Percentiles rank a stretch among this genome's conserved stretches.
Conservation (phyloP, 2,888 invertebrate genomes). For the Andrena camellia region DNA sequence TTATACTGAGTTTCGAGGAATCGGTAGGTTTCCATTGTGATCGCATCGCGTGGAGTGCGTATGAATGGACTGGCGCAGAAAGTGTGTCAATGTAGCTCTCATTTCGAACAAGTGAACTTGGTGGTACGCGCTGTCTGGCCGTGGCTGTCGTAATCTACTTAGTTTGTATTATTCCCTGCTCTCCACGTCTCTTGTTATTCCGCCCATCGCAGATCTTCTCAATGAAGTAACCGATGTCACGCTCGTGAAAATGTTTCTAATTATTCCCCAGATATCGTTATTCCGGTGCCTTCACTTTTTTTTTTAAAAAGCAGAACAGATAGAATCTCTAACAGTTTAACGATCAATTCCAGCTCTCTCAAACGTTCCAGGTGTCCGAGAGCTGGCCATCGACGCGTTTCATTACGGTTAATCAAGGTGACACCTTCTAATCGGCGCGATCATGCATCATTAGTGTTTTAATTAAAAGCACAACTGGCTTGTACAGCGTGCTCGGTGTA, state of each 20-base stretch:
- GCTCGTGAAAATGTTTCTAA: neutral
- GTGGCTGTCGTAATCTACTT: constrained; percentile 44
- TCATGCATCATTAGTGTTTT: constrained; percentile 45
- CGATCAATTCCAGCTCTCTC: neutral
- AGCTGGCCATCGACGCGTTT: neutral
- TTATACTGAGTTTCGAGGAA: constrained; percentile 1
- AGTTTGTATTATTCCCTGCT: constrained; percentile 13
- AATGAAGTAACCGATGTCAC: neutral
- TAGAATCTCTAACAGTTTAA: too few relatives aligned
- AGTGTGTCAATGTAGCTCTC: constrained; percentile 22
- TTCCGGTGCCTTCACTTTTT: neutral
- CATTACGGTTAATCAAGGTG: constrained; percentile 14
- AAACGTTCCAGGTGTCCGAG: neutral
- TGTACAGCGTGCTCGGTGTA: constrained; percentile 30
- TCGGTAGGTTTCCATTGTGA: neutral
- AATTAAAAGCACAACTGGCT: constrained; percentile 55
- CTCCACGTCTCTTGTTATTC: neutral
- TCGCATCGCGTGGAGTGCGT: neutral
- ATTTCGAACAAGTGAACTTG: constrained; percentile 31
- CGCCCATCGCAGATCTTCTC: neutral
- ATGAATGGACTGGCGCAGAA: constrained; percentile 17
- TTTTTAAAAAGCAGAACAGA: too few relatives aligned
- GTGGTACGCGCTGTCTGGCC: constrained; percentile 33
- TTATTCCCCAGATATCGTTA: neutral
- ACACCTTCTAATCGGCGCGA: constrained; percentile 12